Conservation (phyloP, 1,140 invertebrate species). For the Babylonia areolata region DNA sequence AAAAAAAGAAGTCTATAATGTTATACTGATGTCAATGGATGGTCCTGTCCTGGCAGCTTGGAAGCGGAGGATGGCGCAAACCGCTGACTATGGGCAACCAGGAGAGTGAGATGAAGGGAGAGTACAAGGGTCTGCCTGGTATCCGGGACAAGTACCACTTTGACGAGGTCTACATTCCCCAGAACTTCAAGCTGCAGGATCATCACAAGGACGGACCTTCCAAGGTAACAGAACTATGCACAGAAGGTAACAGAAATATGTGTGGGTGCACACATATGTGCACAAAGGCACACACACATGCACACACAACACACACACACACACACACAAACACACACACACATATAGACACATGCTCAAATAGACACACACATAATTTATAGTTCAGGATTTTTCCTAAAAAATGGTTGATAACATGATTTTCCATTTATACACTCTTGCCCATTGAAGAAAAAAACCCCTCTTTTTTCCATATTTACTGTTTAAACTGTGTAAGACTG, state of each 20-base stretch:
- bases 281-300: neutral
- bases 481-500: no score
- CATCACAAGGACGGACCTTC: conserved; percentile 71
- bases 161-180: conserved; percentile 67
- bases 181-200: conserved; percentile 69
- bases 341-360: no score
- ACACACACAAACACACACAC: neutral
- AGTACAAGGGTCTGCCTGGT: conserved; percentile 64
- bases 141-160: conserved; percentile 70
- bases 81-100: conserved; percentile 76
- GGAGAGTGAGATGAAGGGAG: conserved; percentile 71
- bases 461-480: no score
- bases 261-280: neutral
- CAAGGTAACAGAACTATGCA: conserved; percentile 57
- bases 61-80: conserved; percentile 72
- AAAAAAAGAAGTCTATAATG: no score
- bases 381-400: no score
- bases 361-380: no score
- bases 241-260: neutral
- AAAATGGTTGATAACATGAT: no score
- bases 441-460: no score
- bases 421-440: no score
- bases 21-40: no score
- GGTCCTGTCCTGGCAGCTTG: conserved; percentile 54
- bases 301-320: neutral